Conservation (phyloP, 1,140 invertebrate species). For the Scaptomyza montana region DNA sequence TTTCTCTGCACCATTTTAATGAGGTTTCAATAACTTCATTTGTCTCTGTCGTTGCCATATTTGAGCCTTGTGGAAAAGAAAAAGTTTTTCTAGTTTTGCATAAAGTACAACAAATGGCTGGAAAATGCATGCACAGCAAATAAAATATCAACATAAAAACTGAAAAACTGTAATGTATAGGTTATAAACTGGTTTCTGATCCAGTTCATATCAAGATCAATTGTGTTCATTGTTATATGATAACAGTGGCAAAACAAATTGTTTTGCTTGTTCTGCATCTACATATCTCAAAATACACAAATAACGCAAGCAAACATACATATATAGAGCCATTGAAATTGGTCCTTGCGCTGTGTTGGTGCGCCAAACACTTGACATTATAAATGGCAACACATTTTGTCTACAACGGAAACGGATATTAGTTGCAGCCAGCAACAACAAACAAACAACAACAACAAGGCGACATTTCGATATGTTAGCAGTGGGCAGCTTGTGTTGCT, state of each 20-base stretch:
- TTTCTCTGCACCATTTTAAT: slow-evolving; percentile 67
- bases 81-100: slow-evolving; percentile 18
- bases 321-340: background rate
- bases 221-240: slow-evolving; percentile 22
- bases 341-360: slow-evolving; percentile 14
- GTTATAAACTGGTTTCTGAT: too few species aligned
- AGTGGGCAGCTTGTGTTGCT: slow-evolving; percentile 28
- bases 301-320: background rate
- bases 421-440: slow-evolving; percentile 62
- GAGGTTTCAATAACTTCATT: slow-evolving; percentile 80
- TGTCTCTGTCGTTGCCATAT: slow-evolving; percentile 71
- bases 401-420: slow-evolving; percentile 83
- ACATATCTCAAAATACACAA: slow-evolving; percentile 31
- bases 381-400: slow-evolving; percentile 83
- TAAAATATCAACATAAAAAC: background rate
- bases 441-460: slow-evolving; percentile 16
- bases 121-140: slow-evolving; percentile 4
- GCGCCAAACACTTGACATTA: slow-evolving; percentile 71
- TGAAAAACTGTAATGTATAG: background rate
- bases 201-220: background rate
- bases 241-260: slow-evolving; percentile 47
- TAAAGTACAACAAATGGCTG: slow-evolving; percentile 25
- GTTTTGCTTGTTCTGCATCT: slow-evolving; percentile 47
- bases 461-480: slow-evolving; percentile 50
- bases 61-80: slow-evolving; percentile 10